Conservation (phyloP, 2,888 invertebrate genomes). For the Platycnemis pennipes region DNA sequence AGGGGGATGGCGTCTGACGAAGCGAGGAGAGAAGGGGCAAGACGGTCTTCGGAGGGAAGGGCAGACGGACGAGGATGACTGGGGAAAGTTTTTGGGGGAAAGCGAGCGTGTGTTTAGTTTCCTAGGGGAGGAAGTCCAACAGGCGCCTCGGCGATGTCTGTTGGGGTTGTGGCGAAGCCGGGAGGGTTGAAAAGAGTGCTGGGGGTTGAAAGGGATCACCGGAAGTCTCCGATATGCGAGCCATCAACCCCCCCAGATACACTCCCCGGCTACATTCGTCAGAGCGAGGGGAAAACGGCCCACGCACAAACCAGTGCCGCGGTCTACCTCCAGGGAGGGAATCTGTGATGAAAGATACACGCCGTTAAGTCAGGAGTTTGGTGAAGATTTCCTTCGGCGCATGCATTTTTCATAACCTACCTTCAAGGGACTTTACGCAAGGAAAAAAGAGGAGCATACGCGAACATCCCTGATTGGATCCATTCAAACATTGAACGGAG, state of each 20-base stretch:
- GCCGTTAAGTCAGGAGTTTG: no score
- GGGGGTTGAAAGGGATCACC: not conserved
- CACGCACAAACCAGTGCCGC: not conserved
- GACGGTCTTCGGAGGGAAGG: not conserved
- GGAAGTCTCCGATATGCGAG: not conserved
- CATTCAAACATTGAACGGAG: no score
- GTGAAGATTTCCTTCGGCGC: no score
- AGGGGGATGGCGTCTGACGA: no score
- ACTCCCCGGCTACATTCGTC: not conserved
- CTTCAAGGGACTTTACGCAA: no score
- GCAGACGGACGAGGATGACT: not conserved
- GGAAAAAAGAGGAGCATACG: no score
- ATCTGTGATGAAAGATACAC: not conserved
- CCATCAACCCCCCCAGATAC: not conserved
- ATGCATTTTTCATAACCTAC: no score
- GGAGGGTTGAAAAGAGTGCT: not conserved
- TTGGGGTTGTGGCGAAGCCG: not conserved
- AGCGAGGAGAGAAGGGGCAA: not conserved
- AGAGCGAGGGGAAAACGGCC: not conserved
- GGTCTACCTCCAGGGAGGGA: not conserved
- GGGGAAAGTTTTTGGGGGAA: not conserved
- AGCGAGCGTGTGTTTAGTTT: not conserved
- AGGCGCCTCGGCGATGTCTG: not conserved
- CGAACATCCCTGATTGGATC: no score
- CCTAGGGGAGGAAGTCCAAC: not conserved